phyloP scores from a whole-genome alignment of 2,113 vertebrate species.

The Eclectus roratus region DNA sequence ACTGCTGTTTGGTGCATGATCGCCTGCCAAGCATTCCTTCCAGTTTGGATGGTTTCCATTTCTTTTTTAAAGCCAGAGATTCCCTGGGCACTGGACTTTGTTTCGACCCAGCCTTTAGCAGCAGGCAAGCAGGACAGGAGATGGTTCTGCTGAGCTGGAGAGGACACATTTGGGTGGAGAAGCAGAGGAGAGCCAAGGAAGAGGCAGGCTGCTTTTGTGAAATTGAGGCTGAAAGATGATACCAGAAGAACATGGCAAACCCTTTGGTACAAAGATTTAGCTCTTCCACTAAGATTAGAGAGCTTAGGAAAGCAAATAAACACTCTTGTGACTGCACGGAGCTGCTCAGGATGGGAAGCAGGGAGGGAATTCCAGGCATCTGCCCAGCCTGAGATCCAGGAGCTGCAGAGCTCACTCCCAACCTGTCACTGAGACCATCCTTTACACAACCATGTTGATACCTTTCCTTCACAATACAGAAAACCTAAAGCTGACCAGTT shows the following conservation, averaged over 20 bases:
- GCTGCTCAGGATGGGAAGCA: neutral
- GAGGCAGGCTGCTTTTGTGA: neutral
- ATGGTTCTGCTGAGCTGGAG: neutral
- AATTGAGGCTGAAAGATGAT: neutral
- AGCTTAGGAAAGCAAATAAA: neutral
- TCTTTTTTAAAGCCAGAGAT: neutral
- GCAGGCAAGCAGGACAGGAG: neutral
- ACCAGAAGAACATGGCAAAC: neutral
- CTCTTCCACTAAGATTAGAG: neutral
- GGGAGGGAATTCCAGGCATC: neutral
- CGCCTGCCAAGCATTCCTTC: constrained; percentile 11
- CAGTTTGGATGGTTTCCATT: constrained; percentile 18
- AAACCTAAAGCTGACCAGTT: neutral
- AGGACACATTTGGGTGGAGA: neutral
- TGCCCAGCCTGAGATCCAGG: neutral
- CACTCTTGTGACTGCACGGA: neutral
- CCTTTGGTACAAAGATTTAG: neutral
- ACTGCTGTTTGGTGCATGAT: neutral
- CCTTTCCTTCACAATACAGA: neutral
- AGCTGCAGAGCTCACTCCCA: neutral
- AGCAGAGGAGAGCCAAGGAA: neutral
- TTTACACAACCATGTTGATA: neutral
- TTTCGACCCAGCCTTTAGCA: neutral
- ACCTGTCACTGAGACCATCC: neutral
- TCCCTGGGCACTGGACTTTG: neutral